These are phyloP conservation scores for Petromus typicus DNA, from an alignment of 2,113 vertebrate species.

Conservation along the genomic window DNA sequence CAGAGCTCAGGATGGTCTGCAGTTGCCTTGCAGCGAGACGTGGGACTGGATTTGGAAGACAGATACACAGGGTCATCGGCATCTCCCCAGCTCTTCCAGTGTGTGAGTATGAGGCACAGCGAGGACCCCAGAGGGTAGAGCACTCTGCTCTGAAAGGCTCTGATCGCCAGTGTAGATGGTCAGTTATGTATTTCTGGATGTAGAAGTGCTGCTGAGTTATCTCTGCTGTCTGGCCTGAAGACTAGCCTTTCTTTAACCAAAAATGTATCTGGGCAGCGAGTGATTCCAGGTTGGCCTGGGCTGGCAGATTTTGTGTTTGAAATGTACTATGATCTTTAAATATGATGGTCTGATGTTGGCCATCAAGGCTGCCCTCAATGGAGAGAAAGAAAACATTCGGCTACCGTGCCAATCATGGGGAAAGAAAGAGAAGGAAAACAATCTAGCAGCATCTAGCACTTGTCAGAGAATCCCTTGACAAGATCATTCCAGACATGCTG, in stretches of 20 bases:
- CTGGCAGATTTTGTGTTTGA: constrained; percentile 66
- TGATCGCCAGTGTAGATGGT: no score
- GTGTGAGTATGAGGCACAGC: no score
- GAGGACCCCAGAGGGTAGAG: no score
- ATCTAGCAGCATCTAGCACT: not conserved
- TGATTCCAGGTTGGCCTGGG: constrained; percentile 73
- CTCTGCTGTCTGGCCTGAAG: constrained; percentile 79
- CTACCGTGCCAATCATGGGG: constrained; percentile 47
- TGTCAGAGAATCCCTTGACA: constrained; percentile 42
- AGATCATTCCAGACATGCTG: constrained; percentile 76
- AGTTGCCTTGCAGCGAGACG: no score
- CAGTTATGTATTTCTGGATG: no score
- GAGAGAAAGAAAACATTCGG: constrained; percentile 54
- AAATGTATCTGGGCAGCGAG: constrained; percentile 82
- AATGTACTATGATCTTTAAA: constrained; percentile 53
- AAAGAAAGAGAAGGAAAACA: not conserved
- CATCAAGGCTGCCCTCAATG: constrained; percentile 72
- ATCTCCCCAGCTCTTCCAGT: no score
- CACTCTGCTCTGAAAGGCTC: no score
- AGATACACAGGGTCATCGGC: no score
- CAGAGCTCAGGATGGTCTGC: no score
- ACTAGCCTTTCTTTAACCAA: constrained; percentile 87
- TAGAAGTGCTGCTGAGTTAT: constrained; percentile 63
- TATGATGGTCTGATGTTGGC: constrained; percentile 56
- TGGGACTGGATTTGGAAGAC: no score